Base-by-base conservation (phyloP, 2,113 vertebrate genomes). In the Indri indri region DNA sequence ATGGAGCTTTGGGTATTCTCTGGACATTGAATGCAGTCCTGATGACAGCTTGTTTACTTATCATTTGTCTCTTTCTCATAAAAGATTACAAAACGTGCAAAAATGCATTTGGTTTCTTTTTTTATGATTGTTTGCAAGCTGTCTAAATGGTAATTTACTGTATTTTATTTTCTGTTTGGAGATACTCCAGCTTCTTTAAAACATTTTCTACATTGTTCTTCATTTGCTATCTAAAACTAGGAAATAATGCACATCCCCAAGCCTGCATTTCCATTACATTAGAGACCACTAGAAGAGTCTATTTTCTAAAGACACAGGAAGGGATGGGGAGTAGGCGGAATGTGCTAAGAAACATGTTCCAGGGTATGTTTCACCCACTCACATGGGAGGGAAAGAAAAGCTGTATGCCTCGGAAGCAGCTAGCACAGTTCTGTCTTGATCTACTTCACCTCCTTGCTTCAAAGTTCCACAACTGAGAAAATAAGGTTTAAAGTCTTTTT, bases 101-200 rank as follows among this genome's bases (percentile, higher is more conserved):
- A 95, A 93, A 93, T 54, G 63, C 79, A 71, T 93, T 84, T 20
- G 66, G 50, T 70, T 90, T 93, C 79, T 93, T 61, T 61, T 86
- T 96, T 86, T 83, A 17, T 87, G 66, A 88, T 93, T 97, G 94
- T 95, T 95, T 94, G 89, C 71, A 94, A 97, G 95, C 89, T 45
- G 0, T 42, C 17, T 37, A 83, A 74, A 81, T 42, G 65, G 22
- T 86, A 85, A 90, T 95, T 85, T 68, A 83, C 40, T 92, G 71
- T 71, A 77, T 96, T 96, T 96, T 92, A 89, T 95, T 94, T 96
- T 79, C 82, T 97, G 47, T 91, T 95, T 89, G 59, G 65, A 95
- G 90, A 86, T 17, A 74, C 40, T 42, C 61, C 2, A 30, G 50
- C 42, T 93, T 93, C 66, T 57, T 65, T 66, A 65, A 70, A 91